Evolutionary conservation across 2,113 vertebrate genomes (phyloP), one percentile per base, ranked within the genome.

Genomic region (Picathartes gymnocephalus): DNA sequence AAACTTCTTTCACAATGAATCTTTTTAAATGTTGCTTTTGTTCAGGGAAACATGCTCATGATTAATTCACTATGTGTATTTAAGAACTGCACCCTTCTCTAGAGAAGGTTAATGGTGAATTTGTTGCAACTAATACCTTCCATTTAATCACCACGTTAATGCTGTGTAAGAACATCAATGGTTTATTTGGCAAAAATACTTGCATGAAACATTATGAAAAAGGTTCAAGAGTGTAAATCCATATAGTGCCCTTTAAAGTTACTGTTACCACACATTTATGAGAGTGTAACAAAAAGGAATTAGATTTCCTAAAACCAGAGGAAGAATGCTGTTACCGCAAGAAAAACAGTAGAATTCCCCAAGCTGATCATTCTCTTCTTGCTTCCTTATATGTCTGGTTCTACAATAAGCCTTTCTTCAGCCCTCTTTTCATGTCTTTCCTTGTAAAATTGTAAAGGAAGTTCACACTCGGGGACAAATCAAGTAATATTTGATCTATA

Each of bases 1-100:
- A 54, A 91, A 90, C 50, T 80, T 58, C 66, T 94, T 95, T 94
- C 62, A 88, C 81, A 85, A 85, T 51, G 76, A 82, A 64, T 86
- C 76, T 23, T 90, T 93, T 91, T 73, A 91, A 86, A 80, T 54
- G 47, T 44, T 70, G 50, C 51, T 88, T 91, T 93, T 88, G 30
- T 94, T 95, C 47, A 37, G 74, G 81, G 74, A 88, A 90, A 86
- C 35, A 92, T 82, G 30, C 10, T 51, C 42, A 35, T 40, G 33
- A 92, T 94, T 92, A 82, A 70, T 92, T 93, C 62, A 77, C 51
- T 51, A 35, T 80, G 87, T 80, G 50, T 37, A 48, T 77, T 90
- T 79, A 73, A 82, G 79, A 37, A 57, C 35, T 76, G 16, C 13
- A 65, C 8, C 11, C 27, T 80, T 64, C 47, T 79, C 35, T 45